Conservation (phyloP, 2,888 invertebrate species). For the Ypsolopha sequella region DNA sequence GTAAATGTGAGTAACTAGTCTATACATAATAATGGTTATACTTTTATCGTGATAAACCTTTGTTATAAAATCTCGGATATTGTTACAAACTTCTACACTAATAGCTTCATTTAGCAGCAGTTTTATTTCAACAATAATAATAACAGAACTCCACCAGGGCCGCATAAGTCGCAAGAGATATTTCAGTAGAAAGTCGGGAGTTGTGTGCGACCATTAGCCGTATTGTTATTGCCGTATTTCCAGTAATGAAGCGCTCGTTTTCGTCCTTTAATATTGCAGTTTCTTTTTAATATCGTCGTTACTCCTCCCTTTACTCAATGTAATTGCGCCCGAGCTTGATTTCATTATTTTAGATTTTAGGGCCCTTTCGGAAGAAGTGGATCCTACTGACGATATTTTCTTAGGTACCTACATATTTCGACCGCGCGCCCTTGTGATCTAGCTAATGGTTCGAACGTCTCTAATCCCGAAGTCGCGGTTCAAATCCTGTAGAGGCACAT, state of each 20-base stretch:
- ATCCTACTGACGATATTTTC: too few relatives aligned
- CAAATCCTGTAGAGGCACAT: too few relatives aligned
- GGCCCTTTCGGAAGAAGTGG: too few relatives aligned
- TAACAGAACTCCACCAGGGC: constrained; percentile 21
- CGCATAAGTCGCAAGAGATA: constrained; percentile 36
- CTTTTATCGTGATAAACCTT: too few relatives aligned
- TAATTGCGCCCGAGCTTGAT: constrained; percentile 47
- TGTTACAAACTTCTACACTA: too few relatives aligned
- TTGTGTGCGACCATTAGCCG: constrained; percentile 42
- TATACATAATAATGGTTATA: too few relatives aligned
- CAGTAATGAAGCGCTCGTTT: constrained; percentile 66
- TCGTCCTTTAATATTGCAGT: constrained; percentile 59
- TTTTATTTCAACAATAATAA: constrained; percentile 3
- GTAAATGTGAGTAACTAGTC: not conserved
- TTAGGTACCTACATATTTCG: too few relatives aligned
- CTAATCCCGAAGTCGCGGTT: too few relatives aligned
- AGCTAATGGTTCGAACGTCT: too few relatives aligned
- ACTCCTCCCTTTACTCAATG: constrained; percentile 40
- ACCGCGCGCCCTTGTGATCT: too few relatives aligned
- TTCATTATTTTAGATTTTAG: constrained; percentile 25
- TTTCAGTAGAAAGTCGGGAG: constrained; percentile 36
- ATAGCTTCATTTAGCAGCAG: not conserved
- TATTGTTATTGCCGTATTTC: constrained; percentile 66
- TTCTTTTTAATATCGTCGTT: constrained; percentile 16
- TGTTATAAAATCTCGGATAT: too few relatives aligned